Conservation (phyloP, 1,140 invertebrate genomes). For the Drosophila suzukii region DNA sequence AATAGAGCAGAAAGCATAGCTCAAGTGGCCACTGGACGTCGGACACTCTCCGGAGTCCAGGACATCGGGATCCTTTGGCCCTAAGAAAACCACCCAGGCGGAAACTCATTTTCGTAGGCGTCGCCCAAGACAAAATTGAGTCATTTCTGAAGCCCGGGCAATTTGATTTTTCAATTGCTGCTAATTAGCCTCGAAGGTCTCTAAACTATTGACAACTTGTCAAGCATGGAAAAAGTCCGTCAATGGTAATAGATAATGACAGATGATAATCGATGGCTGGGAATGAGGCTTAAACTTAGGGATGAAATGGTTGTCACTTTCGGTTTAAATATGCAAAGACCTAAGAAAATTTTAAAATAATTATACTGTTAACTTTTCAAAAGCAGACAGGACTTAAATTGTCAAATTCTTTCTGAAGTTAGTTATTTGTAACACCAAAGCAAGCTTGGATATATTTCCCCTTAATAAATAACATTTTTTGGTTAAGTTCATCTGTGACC, state of each 20-base stretch:
- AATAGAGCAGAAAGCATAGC: conserved; percentile 79
- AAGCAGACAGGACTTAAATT: too few species aligned
- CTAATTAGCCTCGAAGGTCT: conserved; percentile 62
- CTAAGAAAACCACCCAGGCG: conserved; percentile 62
- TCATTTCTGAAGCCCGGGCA: conserved; percentile 32
- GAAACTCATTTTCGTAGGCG: conserved; percentile 60
- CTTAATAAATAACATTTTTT: too few species aligned
- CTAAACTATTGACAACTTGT: conserved; percentile 67
- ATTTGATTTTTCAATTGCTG: conserved; percentile 81
- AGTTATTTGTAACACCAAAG: not conserved
- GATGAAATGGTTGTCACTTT: not conserved
- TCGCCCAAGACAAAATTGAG: conserved; percentile 42
- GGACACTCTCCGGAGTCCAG: conserved; percentile 31
- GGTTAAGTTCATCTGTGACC: too few species aligned
- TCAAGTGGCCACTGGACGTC: conserved; percentile 63
- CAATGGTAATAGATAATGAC: conserved; percentile 50
- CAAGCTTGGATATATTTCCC: too few species aligned
- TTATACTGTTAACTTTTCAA: too few species aligned
- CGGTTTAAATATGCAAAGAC: not conserved
- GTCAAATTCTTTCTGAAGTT: too few species aligned
- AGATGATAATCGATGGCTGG: conserved; percentile 56
- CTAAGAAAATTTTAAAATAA: too few species aligned
- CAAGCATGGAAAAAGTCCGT: conserved; percentile 27
- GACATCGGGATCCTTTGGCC: conserved; percentile 33
- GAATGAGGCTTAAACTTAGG: not conserved